A percentile compares a stretch with the other conserved stretches of the same genome.
These are phyloP conservation scores for Dynastes hyllus DNA, from an alignment of 2,888 invertebrate genomes.

Conservation along the genomic window DNA sequence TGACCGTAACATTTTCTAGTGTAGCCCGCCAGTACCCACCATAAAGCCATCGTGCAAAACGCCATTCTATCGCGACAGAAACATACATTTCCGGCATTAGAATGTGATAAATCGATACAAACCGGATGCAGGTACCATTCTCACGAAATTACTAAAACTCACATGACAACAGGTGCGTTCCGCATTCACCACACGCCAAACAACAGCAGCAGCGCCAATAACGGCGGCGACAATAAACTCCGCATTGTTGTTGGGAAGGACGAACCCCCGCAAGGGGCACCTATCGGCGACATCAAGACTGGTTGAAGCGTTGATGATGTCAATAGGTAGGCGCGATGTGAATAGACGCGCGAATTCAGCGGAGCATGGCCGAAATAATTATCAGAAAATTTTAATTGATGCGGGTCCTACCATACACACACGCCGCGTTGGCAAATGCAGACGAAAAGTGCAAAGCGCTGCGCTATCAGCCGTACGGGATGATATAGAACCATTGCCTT, in stretches of 20 bases:
- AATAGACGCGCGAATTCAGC: conserved; percentile 35
- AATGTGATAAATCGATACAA: conserved; percentile 43
- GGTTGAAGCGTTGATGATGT: neutral
- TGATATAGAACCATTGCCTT: neutral
- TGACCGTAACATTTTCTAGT: neutral
- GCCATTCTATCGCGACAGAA: neutral
- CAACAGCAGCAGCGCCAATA: conserved; percentile 6
- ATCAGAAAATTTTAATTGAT: conserved; percentile 38
- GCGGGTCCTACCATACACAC: neutral
- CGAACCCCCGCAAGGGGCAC: neutral
- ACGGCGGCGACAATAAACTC: neutral
- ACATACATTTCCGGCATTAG: conserved; percentile 42
- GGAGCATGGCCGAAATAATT: conserved; percentile 38
- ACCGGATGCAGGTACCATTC: conserved; percentile 50
- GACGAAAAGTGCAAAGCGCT: neutral
- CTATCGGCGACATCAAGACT: neutral
- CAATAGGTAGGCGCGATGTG: conserved; percentile 8
- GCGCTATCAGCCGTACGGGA: neutral
- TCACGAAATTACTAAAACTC: conserved; percentile 48
- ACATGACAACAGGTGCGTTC: conserved; percentile 47
- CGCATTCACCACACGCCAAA: neutral
- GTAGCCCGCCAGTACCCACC: neutral
- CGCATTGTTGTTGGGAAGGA: neutral
- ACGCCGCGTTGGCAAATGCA: neutral
- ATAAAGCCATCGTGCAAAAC: neutral